These are phyloP conservation scores for Silurus meridionalis DNA, from an alignment of 2,113 vertebrate species.

Conservation along the genomic window DNA sequence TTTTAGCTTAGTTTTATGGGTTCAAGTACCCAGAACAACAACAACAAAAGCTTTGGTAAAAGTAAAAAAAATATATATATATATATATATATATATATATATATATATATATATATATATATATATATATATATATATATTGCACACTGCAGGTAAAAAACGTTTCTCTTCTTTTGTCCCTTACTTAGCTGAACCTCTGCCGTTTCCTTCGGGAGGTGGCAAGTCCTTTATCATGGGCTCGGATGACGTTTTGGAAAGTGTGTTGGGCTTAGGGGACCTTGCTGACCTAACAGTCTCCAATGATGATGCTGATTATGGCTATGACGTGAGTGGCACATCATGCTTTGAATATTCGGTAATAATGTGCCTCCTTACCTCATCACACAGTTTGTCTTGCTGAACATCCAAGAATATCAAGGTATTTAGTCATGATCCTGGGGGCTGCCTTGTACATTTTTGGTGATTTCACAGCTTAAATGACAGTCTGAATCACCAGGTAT, in stretches of 20 bases:
- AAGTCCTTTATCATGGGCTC: constrained; percentile 97
- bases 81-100: too few relatives aligned
- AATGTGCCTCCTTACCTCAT: neutral
- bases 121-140: too few relatives aligned
- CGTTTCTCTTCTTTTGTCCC: constrained; percentile 74
- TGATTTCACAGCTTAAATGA: neutral
- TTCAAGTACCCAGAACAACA: neutral
- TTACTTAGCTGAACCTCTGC: constrained; percentile 89
- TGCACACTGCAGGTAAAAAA: constrained; percentile 47
- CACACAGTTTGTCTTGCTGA: neutral
- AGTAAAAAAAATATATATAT: neutral
- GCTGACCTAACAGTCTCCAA: constrained; percentile 98
- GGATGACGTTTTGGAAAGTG: constrained; percentile 93
- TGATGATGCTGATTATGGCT: constrained; percentile 94
- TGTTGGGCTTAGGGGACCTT: constrained; percentile 95
- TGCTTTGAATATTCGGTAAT: constrained; percentile 10
- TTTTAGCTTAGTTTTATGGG: neutral
- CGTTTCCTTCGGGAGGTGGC: constrained; percentile 89
- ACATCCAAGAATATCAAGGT: constrained; percentile 1
- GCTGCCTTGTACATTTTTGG: neutral
- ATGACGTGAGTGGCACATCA: constrained; percentile 84
- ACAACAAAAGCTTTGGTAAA: neutral
- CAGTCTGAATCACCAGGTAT: neutral
- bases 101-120: too few relatives aligned
- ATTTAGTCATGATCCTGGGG: neutral